Conservation (phyloP, 2,888 invertebrate genomes). For the Patella caerulea region DNA sequence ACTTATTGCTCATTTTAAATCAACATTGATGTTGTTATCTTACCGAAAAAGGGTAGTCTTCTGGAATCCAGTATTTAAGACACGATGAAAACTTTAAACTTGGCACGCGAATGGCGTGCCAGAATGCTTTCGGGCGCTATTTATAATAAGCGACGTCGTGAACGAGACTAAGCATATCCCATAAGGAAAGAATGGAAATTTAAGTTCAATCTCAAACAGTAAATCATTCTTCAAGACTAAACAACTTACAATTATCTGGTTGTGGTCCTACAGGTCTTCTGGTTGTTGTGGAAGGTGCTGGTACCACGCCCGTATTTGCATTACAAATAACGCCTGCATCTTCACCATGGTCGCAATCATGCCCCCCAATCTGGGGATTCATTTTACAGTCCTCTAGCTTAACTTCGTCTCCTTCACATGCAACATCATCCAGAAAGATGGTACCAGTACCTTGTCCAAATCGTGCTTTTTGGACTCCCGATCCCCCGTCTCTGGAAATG, state of each 20-base stretch:
- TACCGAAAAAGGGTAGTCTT: no score
- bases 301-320: neutral
- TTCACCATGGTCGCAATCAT: neutral
- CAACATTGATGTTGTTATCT: no score
- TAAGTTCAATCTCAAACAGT: no score
- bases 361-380: neutral
- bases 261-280: conserved; percentile 38
- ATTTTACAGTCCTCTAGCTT: conserved; percentile 76
- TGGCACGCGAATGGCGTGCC: no score
- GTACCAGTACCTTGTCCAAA: conserved; percentile 54
- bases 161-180: no score
- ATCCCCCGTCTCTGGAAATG: conserved; percentile 36
- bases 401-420: conserved; percentile 77
- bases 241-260: conserved; percentile 46
- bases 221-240: no score
- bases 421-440: conserved; percentile 63
- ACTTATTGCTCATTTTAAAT: no score
- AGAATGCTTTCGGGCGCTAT: no score
- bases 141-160: no score
- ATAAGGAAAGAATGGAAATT: no score
- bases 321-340: neutral
- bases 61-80: no score
- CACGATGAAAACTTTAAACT: no score
- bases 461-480: conserved; percentile 17
- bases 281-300: conserved; percentile 35